phyloP scores from a whole-genome alignment of 1,140 invertebrate species.

The Brachionus rotundiformis region DNA sequence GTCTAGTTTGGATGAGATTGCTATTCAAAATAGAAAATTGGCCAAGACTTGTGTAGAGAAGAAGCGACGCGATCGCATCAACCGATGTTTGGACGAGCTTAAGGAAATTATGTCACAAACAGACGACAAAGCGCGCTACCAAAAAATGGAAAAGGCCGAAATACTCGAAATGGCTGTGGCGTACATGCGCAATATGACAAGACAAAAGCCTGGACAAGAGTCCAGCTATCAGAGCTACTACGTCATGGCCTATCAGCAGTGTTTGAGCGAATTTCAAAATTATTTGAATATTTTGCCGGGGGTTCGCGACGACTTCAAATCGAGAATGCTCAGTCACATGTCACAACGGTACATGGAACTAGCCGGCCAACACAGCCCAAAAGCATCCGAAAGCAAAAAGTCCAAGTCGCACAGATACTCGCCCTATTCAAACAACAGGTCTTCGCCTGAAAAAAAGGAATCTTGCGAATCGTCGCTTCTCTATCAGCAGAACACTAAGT shows the following conservation, averaged over 20 bases:
- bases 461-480: neutral
- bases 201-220: neutral
- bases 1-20: constrained; percentile 23
- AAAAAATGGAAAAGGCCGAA: constrained; percentile 53
- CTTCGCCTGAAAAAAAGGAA: neutral
- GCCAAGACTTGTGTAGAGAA: constrained; percentile 53
- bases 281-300: constrained; percentile 33
- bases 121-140: constrained; percentile 50
- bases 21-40: constrained; percentile 50
- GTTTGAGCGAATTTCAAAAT: constrained; percentile 45
- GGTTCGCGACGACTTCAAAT: constrained; percentile 17
- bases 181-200: constrained; percentile 31
- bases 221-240: neutral
- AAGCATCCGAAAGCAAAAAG: neutral
- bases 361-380: neutral
- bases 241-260: constrained; percentile 38
- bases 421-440: neutral
- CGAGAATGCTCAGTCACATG: constrained; percentile 1
- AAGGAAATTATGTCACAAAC: constrained; percentile 48
- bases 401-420: neutral
- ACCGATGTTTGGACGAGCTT: constrained; percentile 47
- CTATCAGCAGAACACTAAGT: constrained; percentile 6
- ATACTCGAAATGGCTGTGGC: constrained; percentile 52
- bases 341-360: constrained; percentile 22
- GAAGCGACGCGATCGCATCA: constrained; percentile 52